These are phyloP conservation scores for Sphenopsis melanotis DNA, from an alignment of 2,797 vertebrate genomes.

Conservation along the genomic window DNA sequence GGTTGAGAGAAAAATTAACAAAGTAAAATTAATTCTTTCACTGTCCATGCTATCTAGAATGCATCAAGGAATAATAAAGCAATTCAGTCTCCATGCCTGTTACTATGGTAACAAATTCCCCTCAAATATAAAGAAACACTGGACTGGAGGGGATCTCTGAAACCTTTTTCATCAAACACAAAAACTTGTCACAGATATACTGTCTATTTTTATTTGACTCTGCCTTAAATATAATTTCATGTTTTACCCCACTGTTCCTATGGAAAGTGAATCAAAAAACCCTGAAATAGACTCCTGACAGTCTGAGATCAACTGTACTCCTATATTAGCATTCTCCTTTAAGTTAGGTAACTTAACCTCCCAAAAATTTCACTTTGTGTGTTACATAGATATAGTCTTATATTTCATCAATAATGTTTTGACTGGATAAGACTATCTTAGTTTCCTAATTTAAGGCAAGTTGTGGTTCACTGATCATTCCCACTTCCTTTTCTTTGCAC, in stretches of 20 bases:
- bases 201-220: neutral
- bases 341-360: neutral
- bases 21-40: neutral
- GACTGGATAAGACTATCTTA: neutral
- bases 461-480: neutral
- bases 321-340: neutral
- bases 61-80: neutral
- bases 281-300: neutral
- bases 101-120: conserved; percentile 19
- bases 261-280: neutral
- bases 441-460: neutral
- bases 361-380: neutral
- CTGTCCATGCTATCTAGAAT: neutral
- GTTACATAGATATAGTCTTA: neutral
- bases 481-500: neutral
- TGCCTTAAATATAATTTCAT: neutral
- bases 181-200: neutral
- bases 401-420: neutral
- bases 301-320: neutral
- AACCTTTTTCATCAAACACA: neutral
- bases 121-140: neutral
- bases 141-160: neutral
- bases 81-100: neutral
- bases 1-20: neutral
- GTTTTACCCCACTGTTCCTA: neutral